A percentile compares a stretch with the other conserved stretches of the same genome.
Evolutionary conservation across 2,888 invertebrate genomes (phyloP).

Genomic region (Heliconius charithonia): DNA sequence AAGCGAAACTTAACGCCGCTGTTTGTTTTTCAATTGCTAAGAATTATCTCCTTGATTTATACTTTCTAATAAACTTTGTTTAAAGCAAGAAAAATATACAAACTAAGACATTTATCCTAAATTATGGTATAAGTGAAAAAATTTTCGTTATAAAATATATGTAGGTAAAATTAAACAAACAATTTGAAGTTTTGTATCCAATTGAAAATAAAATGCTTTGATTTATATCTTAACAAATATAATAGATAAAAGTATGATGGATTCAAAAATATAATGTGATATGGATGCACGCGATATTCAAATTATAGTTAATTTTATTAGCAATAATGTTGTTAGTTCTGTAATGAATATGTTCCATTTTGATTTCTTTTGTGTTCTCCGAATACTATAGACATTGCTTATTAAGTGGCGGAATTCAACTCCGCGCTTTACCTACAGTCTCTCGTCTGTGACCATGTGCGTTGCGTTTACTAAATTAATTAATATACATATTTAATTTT

Average conservation of each 20-base stretch:
- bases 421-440: no score
- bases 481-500: no score
- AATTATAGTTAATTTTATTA: constrained; percentile 54
- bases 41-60: no score
- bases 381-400: no score
- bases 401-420: no score
- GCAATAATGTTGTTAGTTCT: neutral
- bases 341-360: neutral
- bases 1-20: neutral
- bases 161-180: neutral
- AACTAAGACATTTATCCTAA: neutral
- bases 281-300: constrained; percentile 57
- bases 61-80: neutral
- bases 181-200: neutral
- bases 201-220: constrained; percentile 15
- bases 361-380: neutral
- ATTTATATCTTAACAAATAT: constrained; percentile 7
- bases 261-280: constrained; percentile 48
- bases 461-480: no score
- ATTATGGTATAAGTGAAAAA: neutral
- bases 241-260: constrained; percentile 34
- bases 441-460: no score
- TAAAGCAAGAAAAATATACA: neutral
- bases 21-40: neutral
- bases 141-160: no score